Base-by-base conservation (phyloP, 2,113 vertebrate genomes). In the Anser cygnoides region DNA sequence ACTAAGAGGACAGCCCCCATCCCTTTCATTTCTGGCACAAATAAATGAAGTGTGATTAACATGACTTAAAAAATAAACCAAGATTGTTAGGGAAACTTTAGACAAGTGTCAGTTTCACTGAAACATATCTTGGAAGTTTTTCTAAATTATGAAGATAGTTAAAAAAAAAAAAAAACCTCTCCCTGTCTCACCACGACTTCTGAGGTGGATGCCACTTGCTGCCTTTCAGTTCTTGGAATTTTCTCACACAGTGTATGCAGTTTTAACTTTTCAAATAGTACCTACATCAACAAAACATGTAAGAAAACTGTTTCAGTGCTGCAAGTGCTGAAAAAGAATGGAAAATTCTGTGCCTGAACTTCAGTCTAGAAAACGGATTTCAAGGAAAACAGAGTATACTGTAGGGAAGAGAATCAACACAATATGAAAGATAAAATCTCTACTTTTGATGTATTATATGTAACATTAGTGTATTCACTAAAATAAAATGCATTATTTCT, bases 211-310 rank as follows among this genome's bases (percentile, higher is more conserved):
- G 97, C 98, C 15, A 98, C 97, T 35, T 98, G 98, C 59, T 96
- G 98, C 63, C 97, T 97, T 85, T 98, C 88, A 16, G 98, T 99
- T 96, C 84, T 98, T 49, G 98, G 98, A 70, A 99, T 93, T 43
- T 97, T 98, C 90, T 98, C 98, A 94, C 98, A 98, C 46, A 96
- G 94, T 5, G 97, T 92, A 39, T 99, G 98, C 50, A 99, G 98
- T 59, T 97, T 98, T 43, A 99, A 96, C 84, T 99, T 99, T 80
- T 99, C 98, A 94, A 99, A 99, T 29, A 99, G 97, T 73, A 99
- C 96, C 99, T 99, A 91, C 39, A 93, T 43, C 10, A 91, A 57
- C 67, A 92, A 74, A 72, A 66, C 29, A 14, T 3, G 3, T 6
- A 55, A 55, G 2, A 20, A 7, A 75, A 81, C 39, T 22, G 31